Base-by-base conservation (phyloP, 2,797 vertebrate genomes). In the Pachyuromys duprasi region DNA sequence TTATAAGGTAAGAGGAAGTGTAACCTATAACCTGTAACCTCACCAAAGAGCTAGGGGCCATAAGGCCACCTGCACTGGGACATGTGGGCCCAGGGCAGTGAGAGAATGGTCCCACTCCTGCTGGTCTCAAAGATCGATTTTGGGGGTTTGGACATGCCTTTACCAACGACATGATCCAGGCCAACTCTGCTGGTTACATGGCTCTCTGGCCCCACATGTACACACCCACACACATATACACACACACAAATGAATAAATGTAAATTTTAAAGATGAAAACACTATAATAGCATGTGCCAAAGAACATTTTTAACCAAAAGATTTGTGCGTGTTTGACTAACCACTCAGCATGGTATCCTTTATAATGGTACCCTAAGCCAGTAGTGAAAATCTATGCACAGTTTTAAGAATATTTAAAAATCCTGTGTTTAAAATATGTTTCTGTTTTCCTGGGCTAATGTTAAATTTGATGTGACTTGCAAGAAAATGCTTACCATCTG, bases 401-500 rank as follows among this genome's bases (percentile, higher is more conserved):
- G 75, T 72, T 91, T 74, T 67, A 94, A 88, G 94, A 96, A 76
- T 78, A 88, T 86, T 88, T 88, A 72, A 96, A 49, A 91, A 91
- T 42, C 9, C 90, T 96, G 95, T 93, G 20, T 95, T 94, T 96
- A 93, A 95, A 93, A 91, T 79, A 33, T 89, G 63, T 96, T 96
- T 93, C 53, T 90, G 79, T 96, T 97, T 96, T 96, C 84, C 60
- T 91, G 92, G 69, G 78, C 87, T 94, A 91, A 90, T 65, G 93
- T 94, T 96, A 94, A 92, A 91, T 96, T 84, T 96, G 94, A 95
- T 95, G 86, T 86, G 91, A 87, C 95, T 97, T 97, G 80, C 87
- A 93, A 93, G 94, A 31, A 78, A 98, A 97, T 97, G 86, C 90
- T 96, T 97, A 96, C 90, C 96, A 96, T 94, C 96, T 94, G 7